A percentile compares a stretch with the other conserved stretches of the same genome.
These are phyloP conservation scores for Eubasilissa splendida DNA, from an alignment of 2,888 invertebrate species.

Conservation along the genomic window DNA sequence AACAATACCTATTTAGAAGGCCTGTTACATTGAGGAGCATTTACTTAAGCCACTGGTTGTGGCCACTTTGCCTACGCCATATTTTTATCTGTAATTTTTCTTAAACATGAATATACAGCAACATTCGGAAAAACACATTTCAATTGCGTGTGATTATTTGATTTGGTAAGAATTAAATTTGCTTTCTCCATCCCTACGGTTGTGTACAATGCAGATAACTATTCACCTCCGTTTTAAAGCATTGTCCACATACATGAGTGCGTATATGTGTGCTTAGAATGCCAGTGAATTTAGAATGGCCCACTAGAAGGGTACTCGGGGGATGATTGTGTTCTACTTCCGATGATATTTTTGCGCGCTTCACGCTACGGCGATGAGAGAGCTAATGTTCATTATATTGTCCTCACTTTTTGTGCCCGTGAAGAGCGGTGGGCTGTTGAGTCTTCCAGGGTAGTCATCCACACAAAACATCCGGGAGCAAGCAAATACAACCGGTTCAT, in stretches of 20 bases:
- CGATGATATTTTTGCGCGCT: constrained; percentile 45
- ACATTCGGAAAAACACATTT: too few species aligned
- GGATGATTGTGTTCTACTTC: constrained; percentile 16
- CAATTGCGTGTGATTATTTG: too few species aligned
- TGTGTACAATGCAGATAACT: neutral
- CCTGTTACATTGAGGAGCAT: too few species aligned
- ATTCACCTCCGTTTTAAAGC: constrained; percentile 26
- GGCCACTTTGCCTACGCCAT: too few species aligned
- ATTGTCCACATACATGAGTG: constrained; percentile 4
- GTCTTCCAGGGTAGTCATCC: neutral
- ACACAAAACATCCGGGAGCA: neutral
- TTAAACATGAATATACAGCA: too few species aligned
- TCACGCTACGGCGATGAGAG: constrained; percentile 40
- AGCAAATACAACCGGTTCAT: neutral
- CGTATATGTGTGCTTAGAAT: too few species aligned
- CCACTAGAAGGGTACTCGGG: constrained; percentile 4
- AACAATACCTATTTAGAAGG: too few species aligned
- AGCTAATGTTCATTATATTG: constrained; percentile 39
- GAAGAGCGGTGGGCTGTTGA: neutral
- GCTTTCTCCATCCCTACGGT: too few species aligned
- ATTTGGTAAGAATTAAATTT: too few species aligned
- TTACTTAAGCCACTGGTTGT: too few species aligned
- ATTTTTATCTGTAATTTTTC: too few species aligned
- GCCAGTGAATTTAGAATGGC: too few species aligned
- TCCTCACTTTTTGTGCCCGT: constrained; percentile 4